phyloP scores from a whole-genome alignment of 2,113 vertebrate species.

The Ctenomys sociabilis region DNA sequence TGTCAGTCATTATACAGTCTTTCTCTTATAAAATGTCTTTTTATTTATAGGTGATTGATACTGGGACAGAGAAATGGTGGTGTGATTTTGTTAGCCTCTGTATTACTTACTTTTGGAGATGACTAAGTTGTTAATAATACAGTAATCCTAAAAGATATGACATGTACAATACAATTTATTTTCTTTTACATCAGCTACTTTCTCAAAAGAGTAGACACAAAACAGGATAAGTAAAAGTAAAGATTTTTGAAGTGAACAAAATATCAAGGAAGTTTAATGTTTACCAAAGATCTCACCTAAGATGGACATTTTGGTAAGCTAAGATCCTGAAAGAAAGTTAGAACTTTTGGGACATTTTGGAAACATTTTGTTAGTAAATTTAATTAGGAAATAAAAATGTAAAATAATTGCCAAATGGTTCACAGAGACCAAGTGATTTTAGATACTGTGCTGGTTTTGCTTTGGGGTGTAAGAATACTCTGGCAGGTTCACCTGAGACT shows the following conservation, averaged over 20 bases:
- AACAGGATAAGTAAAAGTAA: slow-evolving; percentile 35
- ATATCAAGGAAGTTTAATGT: not conserved
- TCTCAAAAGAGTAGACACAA: not conserved
- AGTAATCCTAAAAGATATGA: not conserved
- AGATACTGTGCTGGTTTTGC: not conserved
- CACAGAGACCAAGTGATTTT: not conserved
- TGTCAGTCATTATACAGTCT: not conserved
- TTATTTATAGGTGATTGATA: slow-evolving; percentile 11
- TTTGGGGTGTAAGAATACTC: not conserved
- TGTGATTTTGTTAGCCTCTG: not conserved
- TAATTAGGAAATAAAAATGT: not conserved
- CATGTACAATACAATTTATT: not conserved
- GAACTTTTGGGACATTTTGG: not conserved
- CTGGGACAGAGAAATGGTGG: not conserved
- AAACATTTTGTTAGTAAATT: not conserved
- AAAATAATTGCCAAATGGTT: not conserved
- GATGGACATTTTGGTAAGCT: not conserved
- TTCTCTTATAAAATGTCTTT: not conserved
- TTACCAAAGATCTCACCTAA: not conserved
- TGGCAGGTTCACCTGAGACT: not conserved
- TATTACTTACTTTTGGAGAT: slow-evolving; percentile 9
- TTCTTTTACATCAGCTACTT: not conserved
- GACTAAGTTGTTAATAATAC: not conserved
- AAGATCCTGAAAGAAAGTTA: not conserved
- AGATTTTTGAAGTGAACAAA: slow-evolving; percentile 17